Base-by-base conservation (phyloP, 2,113 vertebrate species). In the Megalops atlanticus region DNA sequence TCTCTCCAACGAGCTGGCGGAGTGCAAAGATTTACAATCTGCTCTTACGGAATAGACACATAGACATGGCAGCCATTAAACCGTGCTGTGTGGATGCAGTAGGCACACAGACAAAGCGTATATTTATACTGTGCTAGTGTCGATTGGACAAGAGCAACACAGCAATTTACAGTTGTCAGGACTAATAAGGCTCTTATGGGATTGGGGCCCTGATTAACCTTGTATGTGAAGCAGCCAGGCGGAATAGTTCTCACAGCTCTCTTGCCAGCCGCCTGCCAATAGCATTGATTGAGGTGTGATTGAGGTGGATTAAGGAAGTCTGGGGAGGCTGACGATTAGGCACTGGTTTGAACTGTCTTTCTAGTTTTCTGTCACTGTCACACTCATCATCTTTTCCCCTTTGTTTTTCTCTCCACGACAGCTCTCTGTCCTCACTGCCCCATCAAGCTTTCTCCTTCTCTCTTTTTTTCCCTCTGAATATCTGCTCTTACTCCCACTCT, bases 401-500 rank as follows among this genome's bases (percentile, higher is more conserved):
- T 45, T 45, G 43, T 45, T 45, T 45, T 45, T 11, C 24, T 8
- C 24, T n/a, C n/a, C 58, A 31, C 31, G 58, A 64, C 58, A 64
- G 8, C 58, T 24, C 58, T 64, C 58, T 64, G 58, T 64, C 58
- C n/a, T 64, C 58, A 64, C 58, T 10, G 21, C 58, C 24, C 58
- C n/a, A 24, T 64, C 58, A 27, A 8, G 24, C 58, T 64, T 27
- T 64, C 58, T 64, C 58, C 58, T 64, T n/a, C 16, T 74, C 36
- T 54, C 45, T n/a, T 41, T 27, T 27, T 80, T 35, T 54, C 31
- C n/a, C 70, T 45, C 73, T 45, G 15, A 27, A 36, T 43, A 3
- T 43, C 73, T 75, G 38, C 43, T 75, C 73, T 31, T 75, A 77
- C 38, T 47, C n/a, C 39, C 58, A 64, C 58, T 64, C 58, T 31